Evolutionary conservation across 92 coral and sea anemone species (phyloP), one percentile per base, ranked within the genome.

Genomic region (Parazoanthus atlanticus): DNA sequence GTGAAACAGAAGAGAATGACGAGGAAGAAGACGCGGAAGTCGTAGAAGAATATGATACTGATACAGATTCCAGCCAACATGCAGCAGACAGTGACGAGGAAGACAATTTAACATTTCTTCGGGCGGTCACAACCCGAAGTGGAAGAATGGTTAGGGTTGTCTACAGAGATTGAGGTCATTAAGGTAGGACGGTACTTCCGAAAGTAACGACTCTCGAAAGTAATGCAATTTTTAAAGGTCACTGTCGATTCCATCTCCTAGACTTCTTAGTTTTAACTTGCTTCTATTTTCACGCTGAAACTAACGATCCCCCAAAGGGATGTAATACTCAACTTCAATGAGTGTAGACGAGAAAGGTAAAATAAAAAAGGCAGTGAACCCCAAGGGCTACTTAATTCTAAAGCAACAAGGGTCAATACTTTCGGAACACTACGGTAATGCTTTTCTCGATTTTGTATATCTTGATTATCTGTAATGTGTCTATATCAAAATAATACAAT

Each of bases 91-190:
- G 85, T 80, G 85, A 80, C 13, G 85, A 80, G 85, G 46, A 80
- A 19, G 74, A 86, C 82, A 86, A 86, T 38, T 86, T 86, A 76
- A 86, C 36, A 49, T 86, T 86, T 69, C 84, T 76, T 76, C 75
- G 84, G 75, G 89, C 61, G 64, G 84, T 76, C 84, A 86, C 84
- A 76, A 76, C 83, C 71, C 61, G 84, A 56, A 56, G 84, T 86
- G 89, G 89, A 77, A 41, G 89, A 86, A 86, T 76, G 84, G 84
- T 86, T 54, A 76, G 89, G 76, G 89, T 86, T 33, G 89, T 86
- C 64, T 56, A 75, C 74, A 78, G 84, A 56, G 89, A 86, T 38
- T 47, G 76, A 49, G 74, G 56, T 52, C 32, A 49, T 79, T 79
- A 54, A 79, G 66, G 54, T 81, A 89, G 81, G 79, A 89, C 91